A percentile compares a stretch with the other conserved stretches of the same genome.
These are phyloP conservation scores for Psephotus haematonotus DNA, from an alignment of 2,113 vertebrate genomes.

Conservation along the genomic window DNA sequence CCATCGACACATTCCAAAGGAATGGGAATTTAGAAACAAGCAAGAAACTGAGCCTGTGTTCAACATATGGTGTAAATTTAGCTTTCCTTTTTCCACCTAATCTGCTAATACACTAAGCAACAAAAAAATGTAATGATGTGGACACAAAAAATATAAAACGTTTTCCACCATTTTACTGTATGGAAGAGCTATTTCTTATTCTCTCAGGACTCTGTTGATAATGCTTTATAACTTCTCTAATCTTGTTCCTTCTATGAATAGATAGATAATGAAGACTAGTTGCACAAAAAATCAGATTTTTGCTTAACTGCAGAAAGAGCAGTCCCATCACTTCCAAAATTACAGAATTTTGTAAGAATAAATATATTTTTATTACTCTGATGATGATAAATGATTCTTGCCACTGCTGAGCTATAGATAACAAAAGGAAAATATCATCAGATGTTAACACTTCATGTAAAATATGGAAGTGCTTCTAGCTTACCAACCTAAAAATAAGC, in stretches of 20 bases:
- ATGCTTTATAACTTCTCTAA: not conserved
- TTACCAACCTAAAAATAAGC: conserved; percentile 44
- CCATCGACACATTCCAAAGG: not conserved
- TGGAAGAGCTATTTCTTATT: not conserved
- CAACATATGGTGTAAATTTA: not conserved
- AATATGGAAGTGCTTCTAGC: conserved; percentile 28
- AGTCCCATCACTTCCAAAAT: not conserved
- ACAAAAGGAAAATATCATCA: conserved; percentile 4
- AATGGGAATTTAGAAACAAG: not conserved
- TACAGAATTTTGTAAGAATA: not conserved
- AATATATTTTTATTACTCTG: not conserved
- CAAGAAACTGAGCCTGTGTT: not conserved
- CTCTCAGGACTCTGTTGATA: not conserved
- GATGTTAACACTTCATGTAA: conserved; percentile 46
- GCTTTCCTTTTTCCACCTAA: not conserved
- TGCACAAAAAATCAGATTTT: not conserved
- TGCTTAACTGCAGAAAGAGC: not conserved
- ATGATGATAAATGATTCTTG: not conserved
- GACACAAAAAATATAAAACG: not conserved
- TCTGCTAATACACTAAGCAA: not conserved
- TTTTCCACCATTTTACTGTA: not conserved
- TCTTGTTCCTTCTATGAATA: not conserved
- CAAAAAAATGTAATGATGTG: not conserved
- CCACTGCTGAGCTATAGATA: not conserved
- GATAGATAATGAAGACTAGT: not conserved